Percentiles rank a stretch among this genome's conserved stretches.
phyloP scores from a whole-genome alignment of 2,888 invertebrate species.

The Andricus curvator region DNA sequence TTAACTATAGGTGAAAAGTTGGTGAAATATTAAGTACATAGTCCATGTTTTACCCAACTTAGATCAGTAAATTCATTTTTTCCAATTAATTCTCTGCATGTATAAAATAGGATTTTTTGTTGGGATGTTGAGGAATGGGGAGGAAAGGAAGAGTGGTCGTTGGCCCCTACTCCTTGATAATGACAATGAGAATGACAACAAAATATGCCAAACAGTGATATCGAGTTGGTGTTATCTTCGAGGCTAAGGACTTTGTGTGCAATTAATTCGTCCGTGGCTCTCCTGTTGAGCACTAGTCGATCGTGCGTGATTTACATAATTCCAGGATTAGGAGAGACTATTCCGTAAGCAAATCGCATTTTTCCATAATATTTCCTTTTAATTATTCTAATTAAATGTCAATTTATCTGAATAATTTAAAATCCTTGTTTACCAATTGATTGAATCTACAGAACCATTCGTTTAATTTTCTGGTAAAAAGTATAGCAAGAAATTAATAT shows the following conservation, averaged over 20 bases:
- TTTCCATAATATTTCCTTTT: background rate
- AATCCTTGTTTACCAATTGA: background rate
- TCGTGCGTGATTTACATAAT: background rate
- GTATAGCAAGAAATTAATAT: too few species aligned
- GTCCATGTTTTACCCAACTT: too few species aligned
- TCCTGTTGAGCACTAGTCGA: background rate
- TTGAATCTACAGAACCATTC: background rate
- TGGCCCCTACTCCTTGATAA: background rate
- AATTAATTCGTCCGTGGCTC: background rate
- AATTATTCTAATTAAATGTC: background rate
- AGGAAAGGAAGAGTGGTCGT: background rate
- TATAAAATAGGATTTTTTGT: background rate
- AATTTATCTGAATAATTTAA: background rate
- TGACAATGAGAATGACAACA: constrained; percentile 1
- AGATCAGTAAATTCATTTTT: too few species aligned
- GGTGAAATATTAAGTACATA: too few species aligned
- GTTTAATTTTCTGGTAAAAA: background rate
- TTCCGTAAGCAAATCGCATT: background rate
- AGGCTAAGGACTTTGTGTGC: background rate
- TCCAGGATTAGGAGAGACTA: background rate
- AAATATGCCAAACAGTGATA: constrained; percentile 2
- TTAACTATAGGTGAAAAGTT: too few species aligned
- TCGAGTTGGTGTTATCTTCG: constrained; percentile 13
- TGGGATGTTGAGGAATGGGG: background rate
- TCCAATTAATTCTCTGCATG: too few species aligned